These are phyloP conservation scores for Gonatopus flavifemur DNA, from an alignment of 1,140 invertebrate genomes.

Conservation along the genomic window DNA sequence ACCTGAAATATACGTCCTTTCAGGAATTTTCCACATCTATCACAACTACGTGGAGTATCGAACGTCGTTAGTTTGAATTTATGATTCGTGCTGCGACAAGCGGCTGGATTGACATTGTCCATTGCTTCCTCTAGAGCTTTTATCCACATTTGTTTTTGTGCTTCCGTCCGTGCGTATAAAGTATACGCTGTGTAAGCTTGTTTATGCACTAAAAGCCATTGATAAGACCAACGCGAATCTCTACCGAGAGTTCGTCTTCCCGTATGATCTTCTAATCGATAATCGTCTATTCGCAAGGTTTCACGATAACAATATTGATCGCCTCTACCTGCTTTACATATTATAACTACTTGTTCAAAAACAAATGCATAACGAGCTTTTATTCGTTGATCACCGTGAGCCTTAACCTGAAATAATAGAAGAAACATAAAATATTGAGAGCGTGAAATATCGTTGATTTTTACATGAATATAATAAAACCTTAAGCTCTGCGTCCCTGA, in stretches of 20 bases:
- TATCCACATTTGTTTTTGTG: slow-evolving; percentile 87
- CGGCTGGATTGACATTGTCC: slow-evolving; percentile 86
- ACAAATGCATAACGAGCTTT: slow-evolving; percentile 91
- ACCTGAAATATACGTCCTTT: slow-evolving; percentile 87
- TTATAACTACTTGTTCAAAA: slow-evolving; percentile 94
- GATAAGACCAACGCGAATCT: slow-evolving; percentile 76
- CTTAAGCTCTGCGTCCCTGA: slow-evolving; percentile 91
- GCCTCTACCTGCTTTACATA: slow-evolving; percentile 87
- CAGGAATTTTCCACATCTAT: slow-evolving; percentile 82
- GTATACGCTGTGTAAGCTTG: slow-evolving; percentile 84
- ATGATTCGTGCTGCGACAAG: slow-evolving; percentile 77
- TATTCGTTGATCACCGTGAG: slow-evolving; percentile 84
- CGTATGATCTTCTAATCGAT: slow-evolving; percentile 79
- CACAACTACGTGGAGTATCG: slow-evolving; percentile 76
- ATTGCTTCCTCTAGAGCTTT: slow-evolving; percentile 89
- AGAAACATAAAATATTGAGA: neutral
- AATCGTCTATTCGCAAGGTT: slow-evolving; percentile 81
- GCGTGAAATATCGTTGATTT: slow-evolving; percentile 1
- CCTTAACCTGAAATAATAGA: slow-evolving; percentile 63
- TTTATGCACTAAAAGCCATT: slow-evolving; percentile 82
- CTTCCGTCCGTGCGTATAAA: slow-evolving; percentile 85
- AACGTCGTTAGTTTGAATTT: slow-evolving; percentile 88
- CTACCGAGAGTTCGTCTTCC: slow-evolving; percentile 64
- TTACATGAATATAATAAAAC: slow-evolving; percentile 38
- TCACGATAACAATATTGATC: slow-evolving; percentile 92